Evolutionary conservation across 2,113 vertebrate genomes (phyloP).

Genomic region (Rhinoderma darwinii): DNA sequence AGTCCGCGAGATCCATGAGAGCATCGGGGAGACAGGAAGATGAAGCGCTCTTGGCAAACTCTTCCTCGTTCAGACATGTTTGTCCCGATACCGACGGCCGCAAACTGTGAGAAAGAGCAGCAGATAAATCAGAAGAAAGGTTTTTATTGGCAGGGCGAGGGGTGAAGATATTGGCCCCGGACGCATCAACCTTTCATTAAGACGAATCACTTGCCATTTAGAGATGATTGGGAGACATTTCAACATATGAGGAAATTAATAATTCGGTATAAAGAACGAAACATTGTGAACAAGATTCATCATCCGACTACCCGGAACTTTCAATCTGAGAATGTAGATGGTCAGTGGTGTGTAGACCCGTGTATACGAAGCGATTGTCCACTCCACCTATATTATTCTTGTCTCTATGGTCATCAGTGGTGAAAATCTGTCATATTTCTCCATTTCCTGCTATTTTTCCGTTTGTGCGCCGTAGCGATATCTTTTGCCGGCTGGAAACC

Average conservation of each 20-base stretch:
- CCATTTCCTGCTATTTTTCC: not conserved
- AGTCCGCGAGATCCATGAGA: not conserved
- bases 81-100: not conserved
- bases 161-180: not conserved
- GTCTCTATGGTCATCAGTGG: not conserved
- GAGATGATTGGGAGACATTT: constrained; percentile 52
- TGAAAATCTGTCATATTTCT: not conserved
- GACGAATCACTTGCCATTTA: constrained; percentile 25
- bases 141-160: not conserved
- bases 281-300: not conserved
- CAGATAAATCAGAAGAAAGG: constrained; percentile 36
- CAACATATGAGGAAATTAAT: not conserved
- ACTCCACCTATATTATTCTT: too few species aligned
- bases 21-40: constrained; percentile 13
- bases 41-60: not conserved
- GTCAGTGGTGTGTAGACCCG: not conserved
- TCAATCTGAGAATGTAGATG: too few species aligned
- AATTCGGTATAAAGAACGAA: not conserved
- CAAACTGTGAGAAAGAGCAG: not conserved
- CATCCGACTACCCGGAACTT: not conserved
- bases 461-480: too few species aligned
- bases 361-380: not conserved
- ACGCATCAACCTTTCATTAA: constrained; percentile 31
- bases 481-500: not conserved
- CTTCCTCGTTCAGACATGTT: constrained; percentile 1